Evolutionary conservation across 1,140 invertebrate species (phyloP), one percentile per base, ranked within the genome.

Genomic region (Diorhabda sublineata): DNA sequence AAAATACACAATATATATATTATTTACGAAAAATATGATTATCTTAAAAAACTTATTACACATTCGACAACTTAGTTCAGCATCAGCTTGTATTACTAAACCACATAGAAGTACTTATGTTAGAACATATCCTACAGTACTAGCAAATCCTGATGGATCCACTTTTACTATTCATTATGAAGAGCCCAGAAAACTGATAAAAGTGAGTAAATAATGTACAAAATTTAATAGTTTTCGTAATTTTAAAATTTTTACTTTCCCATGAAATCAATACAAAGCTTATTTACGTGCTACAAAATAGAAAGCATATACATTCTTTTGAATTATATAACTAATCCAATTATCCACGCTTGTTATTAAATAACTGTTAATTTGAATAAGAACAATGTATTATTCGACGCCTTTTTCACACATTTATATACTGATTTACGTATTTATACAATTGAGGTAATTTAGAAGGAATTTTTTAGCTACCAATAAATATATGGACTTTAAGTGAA

Each of bases 61-160:
- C 70, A 65, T 79, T 63, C 11, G 80, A 45, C 61, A 65, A 63
- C 69, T 81, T 65, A 81, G 71, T 74, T 75, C 75, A 26, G 68
- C 75, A 42, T 77, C 79, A n/a, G 80, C 79, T 42, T 74, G 68
- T 61, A 79, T 81, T 47, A 81, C 80, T 11, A 77, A 73, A 69
- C 78, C 79, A 2, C 79, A 81, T 67, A 65, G 80, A 71, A 63
- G 69, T 47, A 76, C 73, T 11, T 81, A 81, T 68, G 62, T 67
- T 8, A 73, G 76, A 58, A 74, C 67, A 8, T 80, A 66, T 73
- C 79, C 77, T 42, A 91, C 91, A 1, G 78, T 86, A 58, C 75
- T 98, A 0, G 89, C 96, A 42, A 82, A 89, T 44, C 83, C 92
- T 2, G 90, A 97, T 87, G 95, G 95, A 61, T 93, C 94, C 61